Evolutionary conservation across 2,888 invertebrate genomes (phyloP), one percentile per base, ranked within the genome.

Genomic region (Ophonus ardosiacus): DNA sequence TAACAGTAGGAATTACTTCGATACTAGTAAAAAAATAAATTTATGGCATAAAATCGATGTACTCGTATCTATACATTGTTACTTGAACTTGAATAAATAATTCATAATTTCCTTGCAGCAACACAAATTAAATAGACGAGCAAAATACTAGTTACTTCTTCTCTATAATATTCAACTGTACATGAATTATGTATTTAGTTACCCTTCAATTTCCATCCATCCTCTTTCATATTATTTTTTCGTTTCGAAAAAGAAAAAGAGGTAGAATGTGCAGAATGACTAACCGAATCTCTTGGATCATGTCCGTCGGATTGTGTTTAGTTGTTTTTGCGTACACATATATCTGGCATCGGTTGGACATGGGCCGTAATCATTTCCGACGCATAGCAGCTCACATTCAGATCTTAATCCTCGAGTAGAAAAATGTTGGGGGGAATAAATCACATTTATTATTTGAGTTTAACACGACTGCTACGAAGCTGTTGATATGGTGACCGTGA

Each of bases 401-500:
- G 21, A 5, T 63, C 63, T 24, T 63, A 63, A 63, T 31, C 24
- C 63, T 21, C 2, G 21, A 8, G 63, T 24, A 24, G 63, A 24
- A 24, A 63, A 63, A 13, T 63, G 63, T 24, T 13, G n/a, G 8
- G 13, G 13, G n/a, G 13, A 63, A 63, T 63, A 63, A 63, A 63
- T 63, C 63, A 63, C 24, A 24, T 63, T 63, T 63, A 63, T 21
- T 63, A 63, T 24, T 24, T 63, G 21, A 63, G 63, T 63, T 63
- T 21, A 63, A 18, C 5, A 13, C 1, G 24, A 21, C 21, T 63
- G 17, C 17, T 63, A 21, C 31, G 0, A 63, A 63, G 21, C 59
- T 63, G 63, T 63, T 63, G 63, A 63, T 63, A 10, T 21, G 13
- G 21, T 63, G 63, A 63, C 63, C 63, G 63, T 21, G 63, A 63